Percentiles rank a stretch among this genome's conserved stretches.
These are phyloP conservation scores for Protula sp. DNA, from an alignment of 2,888 invertebrate genomes.

Conservation along the genomic window DNA sequence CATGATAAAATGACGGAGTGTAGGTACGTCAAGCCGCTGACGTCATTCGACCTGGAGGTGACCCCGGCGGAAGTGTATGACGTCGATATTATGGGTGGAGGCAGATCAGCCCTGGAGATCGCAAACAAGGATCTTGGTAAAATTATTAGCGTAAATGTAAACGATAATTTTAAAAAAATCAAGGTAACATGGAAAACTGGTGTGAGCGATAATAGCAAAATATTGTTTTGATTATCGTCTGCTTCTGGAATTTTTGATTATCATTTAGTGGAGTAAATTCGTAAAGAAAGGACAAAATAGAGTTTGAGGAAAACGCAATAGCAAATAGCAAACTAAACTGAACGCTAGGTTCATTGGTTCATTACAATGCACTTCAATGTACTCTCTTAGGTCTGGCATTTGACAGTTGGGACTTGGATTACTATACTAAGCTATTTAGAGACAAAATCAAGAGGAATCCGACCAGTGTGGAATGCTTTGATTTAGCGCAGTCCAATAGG, in stretches of 20 bases:
- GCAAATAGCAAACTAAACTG: too few species aligned
- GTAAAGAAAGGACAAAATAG: too few species aligned
- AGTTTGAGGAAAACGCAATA: too few species aligned
- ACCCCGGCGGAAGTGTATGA: constrained; percentile 70
- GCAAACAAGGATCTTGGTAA: constrained; percentile 72
- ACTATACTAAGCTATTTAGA: constrained; percentile 80
- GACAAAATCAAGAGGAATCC: constrained; percentile 82
- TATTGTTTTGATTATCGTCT: too few species aligned
- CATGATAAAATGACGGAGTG: constrained; percentile 92
- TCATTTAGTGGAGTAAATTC: too few species aligned
- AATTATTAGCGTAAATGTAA: too few species aligned
- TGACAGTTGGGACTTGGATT: constrained; percentile 86
- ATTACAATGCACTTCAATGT: too few species aligned
- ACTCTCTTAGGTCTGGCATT: constrained; percentile 69
- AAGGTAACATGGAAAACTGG: too few species aligned
- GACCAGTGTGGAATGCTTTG: constrained; percentile 95
- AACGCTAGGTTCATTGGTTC: too few species aligned
- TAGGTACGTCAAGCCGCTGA: constrained; percentile 64
- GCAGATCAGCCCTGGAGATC: constrained; percentile 72
- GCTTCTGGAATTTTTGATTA: too few species aligned
- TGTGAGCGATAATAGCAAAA: too few species aligned
- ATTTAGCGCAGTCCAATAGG: constrained; percentile 92
- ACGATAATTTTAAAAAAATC: too few species aligned
- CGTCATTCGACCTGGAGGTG: constrained; percentile 59
- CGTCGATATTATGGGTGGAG: constrained; percentile 74